phyloP scores from a whole-genome alignment of 2,888 invertebrate genomes.

The Marronus borbonicus region DNA sequence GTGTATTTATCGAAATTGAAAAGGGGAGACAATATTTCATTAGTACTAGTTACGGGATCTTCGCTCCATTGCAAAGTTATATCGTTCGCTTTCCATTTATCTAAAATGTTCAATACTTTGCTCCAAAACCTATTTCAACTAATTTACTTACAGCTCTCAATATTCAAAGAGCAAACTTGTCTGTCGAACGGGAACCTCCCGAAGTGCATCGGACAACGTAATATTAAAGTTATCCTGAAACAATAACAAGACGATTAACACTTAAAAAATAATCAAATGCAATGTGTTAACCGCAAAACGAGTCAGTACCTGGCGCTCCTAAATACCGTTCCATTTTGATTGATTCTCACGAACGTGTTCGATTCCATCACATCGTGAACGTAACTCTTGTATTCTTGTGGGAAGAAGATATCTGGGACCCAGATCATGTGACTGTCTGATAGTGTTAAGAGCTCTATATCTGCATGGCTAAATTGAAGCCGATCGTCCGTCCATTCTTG shows the following conservation, averaged over 20 bases:
- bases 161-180: slow-evolving; percentile 89
- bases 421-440: slow-evolving; percentile 92
- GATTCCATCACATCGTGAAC: slow-evolving; percentile 96
- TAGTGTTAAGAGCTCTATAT: slow-evolving; percentile 87
- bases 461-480: slow-evolving; percentile 84
- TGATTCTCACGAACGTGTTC: slow-evolving; percentile 93
- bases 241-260: slow-evolving; percentile 11
- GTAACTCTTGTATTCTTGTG: slow-evolving; percentile 94
- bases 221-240: slow-evolving; percentile 86
- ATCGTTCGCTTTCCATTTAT: slow-evolving; percentile 47
- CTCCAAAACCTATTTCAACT: background rate
- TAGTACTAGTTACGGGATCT: slow-evolving; percentile 35
- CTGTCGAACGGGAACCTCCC: slow-evolving; percentile 93
- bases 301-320: slow-evolving; percentile 84
- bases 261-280: background rate
- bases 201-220: slow-evolving; percentile 94
- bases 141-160: slow-evolving; percentile 91
- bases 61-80: slow-evolving; percentile 47
- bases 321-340: slow-evolving; percentile 90
- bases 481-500: slow-evolving; percentile 94
- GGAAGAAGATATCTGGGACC: slow-evolving; percentile 96
- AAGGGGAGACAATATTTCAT: slow-evolving; percentile 45
- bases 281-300: no score
- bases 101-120: background rate
- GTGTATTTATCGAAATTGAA: slow-evolving; percentile 50